Evolutionary conservation across 1,140 invertebrate genomes (phyloP).

Genomic region (Colletes gigas): DNA sequence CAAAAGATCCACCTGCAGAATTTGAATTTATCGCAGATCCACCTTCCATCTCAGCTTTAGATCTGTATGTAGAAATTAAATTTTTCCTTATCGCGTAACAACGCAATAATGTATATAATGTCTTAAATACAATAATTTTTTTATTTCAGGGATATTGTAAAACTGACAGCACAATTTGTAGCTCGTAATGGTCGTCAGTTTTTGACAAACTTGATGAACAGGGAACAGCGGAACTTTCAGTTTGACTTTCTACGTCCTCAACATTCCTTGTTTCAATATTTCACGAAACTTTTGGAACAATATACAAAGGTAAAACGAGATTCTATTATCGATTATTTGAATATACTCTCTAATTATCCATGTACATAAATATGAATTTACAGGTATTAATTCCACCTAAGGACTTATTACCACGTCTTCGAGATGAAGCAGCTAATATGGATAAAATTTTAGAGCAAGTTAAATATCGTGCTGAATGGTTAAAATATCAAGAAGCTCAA

Average conservation of each 20-base stretch:
- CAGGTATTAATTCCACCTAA: conserved; percentile 95
- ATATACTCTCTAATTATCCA: conserved; percentile 1
- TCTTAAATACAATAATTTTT: conserved; percentile 33
- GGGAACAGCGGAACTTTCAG: conserved; percentile 98
- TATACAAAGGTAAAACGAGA: conserved; percentile 91
- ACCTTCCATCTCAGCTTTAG: conserved; percentile 98
- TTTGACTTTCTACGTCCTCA: conserved; percentile 99
- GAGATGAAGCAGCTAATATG: conserved; percentile 88
- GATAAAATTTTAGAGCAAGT: conserved; percentile 94
- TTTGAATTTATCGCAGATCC: conserved; percentile 99
- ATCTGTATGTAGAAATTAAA: conserved; percentile 86
- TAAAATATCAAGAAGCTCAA: conserved; percentile 95
- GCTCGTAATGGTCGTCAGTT: conserved; percentile 99
- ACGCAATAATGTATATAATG: conserved; percentile 29
- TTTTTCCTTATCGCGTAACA: conserved; percentile 31
- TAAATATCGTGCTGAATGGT: conserved; percentile 97
- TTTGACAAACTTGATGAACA: conserved; percentile 98
- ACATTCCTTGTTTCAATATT: conserved; percentile 99
- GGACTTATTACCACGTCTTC: conserved; percentile 91
- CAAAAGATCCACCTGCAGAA: conserved; percentile 96
- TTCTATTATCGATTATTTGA: background rate
- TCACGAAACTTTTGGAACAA: conserved; percentile 98
- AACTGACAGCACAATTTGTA: conserved; percentile 99
- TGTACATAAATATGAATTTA: conserved; percentile 22
- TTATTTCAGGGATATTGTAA: conserved; percentile 94